Evolutionary conservation across 2,888 invertebrate species (phyloP).

Genomic region (Dyspetes luteomarginatus): DNA sequence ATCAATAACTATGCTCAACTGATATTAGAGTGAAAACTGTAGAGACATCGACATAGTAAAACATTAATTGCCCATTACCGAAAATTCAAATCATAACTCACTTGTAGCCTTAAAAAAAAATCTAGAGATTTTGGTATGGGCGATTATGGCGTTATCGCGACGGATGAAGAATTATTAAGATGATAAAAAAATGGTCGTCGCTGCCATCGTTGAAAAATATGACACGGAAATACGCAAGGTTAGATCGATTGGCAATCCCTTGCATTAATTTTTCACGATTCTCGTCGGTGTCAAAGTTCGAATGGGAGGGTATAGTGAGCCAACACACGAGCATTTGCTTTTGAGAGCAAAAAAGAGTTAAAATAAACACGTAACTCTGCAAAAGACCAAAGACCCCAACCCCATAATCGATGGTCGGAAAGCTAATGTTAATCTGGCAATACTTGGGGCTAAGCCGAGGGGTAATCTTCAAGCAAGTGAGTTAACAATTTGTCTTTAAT

Average conservation of each 20-base stretch:
- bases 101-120: no score
- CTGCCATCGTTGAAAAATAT: not conserved
- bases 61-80: no score
- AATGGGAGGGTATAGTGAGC: slow-evolving; percentile 38
- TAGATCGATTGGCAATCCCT: slow-evolving; percentile 68
- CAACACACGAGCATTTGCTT: slow-evolving; percentile 48
- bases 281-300: slow-evolving; percentile 54
- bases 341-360: slow-evolving; percentile 62
- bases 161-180: no score
- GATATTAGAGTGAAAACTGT: no score
- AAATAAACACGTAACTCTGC: slow-evolving; percentile 60
- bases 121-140: no score
- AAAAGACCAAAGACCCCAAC: slow-evolving; percentile 90
- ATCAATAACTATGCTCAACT: no score
- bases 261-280: slow-evolving; percentile 72
- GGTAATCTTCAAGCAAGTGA: slow-evolving; percentile 93
- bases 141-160: not conserved
- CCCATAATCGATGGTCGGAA: slow-evolving; percentile 99
- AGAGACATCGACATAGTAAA: no score
- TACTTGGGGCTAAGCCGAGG: slow-evolving; percentile 98
- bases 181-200: not conserved
- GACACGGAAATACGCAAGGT: not conserved
- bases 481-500: no score
- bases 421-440: slow-evolving; percentile 98
- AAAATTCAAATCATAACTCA: not conserved